Evolutionary conservation across 92 coral and sea anemone genomes (phyloP), one percentile per base, ranked within the genome.

Genomic region (Phenganax subtilis): DNA sequence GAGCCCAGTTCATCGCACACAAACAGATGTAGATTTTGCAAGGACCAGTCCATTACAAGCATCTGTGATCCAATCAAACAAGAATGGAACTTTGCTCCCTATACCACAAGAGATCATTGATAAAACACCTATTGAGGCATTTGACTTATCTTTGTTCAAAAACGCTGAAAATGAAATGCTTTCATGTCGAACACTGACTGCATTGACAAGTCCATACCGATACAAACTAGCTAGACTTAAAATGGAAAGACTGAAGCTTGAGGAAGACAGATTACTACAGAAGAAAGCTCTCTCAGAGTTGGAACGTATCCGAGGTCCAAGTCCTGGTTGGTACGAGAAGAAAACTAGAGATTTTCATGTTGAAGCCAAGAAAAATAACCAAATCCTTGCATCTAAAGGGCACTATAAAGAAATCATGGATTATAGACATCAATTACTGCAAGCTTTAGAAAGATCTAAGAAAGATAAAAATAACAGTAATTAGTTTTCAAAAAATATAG

Each of bases 241-340:
- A 54, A 72, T 93, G 51, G 94, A 93, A 82, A 83, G 97, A 70
- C 53, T 93, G 28, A 82, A 78, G 69, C 79, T 93, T 52, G 97
- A 93, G 58, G 98, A 93, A 75, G 92, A 93, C 44, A 88, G 97
- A 81, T 86, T 93, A 3, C 71, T 93, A 16, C 83, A 80, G 63
- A 85, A 76, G 76, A 93, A 93, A 82, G 88, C 97, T 31, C 12
- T 73, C 1, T 81, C 87, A 52, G 98, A 93, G 77, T 88, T 93
- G 7, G 98, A 91, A 61, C 88, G 98, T 79, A 93, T 93, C 53
- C 80, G 98, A 8, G 98, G 98, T 12, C 98, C 98, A 5, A 87
- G 85, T 65, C 98, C 98, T 15, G 83, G 92, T 57, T 93, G 98
- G 98, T 93, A 93, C 77, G 98, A 93, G 80, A 81, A 91, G 47